A percentile compares a stretch with the other conserved stretches of the same genome.
Evolutionary conservation across 35 echinoderm and acorn worm genomes (phyloP).

Genomic region (Stichopus chloronotus): DNA sequence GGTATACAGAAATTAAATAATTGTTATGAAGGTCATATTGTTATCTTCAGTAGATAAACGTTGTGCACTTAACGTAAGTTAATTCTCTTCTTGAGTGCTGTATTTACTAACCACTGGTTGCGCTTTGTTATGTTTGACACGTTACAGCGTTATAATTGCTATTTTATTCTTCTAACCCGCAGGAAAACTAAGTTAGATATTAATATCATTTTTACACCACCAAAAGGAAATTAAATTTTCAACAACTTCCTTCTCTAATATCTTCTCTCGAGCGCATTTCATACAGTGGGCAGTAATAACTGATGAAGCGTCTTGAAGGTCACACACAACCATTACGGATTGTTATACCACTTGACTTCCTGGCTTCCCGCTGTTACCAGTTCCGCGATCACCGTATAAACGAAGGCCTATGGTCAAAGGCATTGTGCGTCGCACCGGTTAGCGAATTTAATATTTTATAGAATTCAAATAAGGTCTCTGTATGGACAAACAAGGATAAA

Average conservation of each 20-base stretch:
- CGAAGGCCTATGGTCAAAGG: not conserved
- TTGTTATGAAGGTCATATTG: too few relatives aligned
- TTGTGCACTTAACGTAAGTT: too few relatives aligned
- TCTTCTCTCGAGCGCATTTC: not conserved
- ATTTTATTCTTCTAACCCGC: too few relatives aligned
- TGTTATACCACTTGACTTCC: not conserved
- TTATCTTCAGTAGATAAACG: too few relatives aligned
- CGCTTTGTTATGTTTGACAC: too few relatives aligned
- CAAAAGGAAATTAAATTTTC: slow-evolving; percentile 13
- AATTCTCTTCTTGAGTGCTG: too few relatives aligned
- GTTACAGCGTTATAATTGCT: too few relatives aligned
- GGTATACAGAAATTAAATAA: too few relatives aligned
- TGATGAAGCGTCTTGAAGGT: not conserved
- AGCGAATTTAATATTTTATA: not conserved
- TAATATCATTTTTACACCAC: slow-evolving; percentile 28
- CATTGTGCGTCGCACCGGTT: not conserved
- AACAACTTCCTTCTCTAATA: not conserved
- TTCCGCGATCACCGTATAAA: slow-evolving; percentile 5
- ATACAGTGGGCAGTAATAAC: not conserved
- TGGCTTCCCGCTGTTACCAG: slow-evolving; percentile 44
- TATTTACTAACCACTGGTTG: too few relatives aligned
- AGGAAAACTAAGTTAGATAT: too few relatives aligned
- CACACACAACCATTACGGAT: not conserved
- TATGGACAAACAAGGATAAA: too few relatives aligned
- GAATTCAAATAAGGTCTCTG: too few relatives aligned